A percentile compares a stretch with the other conserved stretches of the same genome.
Evolutionary conservation across 2,888 invertebrate genomes (phyloP).

Genomic region (Argynnis bischoffii): DNA sequence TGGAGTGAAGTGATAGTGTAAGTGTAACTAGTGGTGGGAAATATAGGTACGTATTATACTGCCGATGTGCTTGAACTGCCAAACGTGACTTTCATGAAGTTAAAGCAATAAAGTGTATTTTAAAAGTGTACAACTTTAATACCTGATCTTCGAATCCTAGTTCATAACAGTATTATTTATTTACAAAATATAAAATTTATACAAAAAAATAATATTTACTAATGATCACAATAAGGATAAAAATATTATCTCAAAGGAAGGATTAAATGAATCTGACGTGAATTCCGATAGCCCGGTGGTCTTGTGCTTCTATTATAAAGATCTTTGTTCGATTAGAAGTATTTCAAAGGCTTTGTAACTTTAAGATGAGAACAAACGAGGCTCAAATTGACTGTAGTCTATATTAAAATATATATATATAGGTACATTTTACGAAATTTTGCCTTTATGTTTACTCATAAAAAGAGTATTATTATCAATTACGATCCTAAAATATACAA

Average conservation of each 20-base stretch:
- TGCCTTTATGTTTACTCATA: background rate
- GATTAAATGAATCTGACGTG: background rate
- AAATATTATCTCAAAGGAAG: background rate
- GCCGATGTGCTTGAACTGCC: no score
- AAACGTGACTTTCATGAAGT: no score
- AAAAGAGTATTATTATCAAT: no score
- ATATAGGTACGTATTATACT: no score
- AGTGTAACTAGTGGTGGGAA: no score
- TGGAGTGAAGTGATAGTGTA: no score
- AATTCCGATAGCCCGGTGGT: background rate
- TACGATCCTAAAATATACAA: no score
- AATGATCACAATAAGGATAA: background rate
- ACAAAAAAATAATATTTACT: background rate
- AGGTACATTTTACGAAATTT: background rate
- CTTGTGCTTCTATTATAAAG: slow-evolving; percentile 6
- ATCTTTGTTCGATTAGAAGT: slow-evolving; percentile 5
- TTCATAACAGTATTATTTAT: no score
- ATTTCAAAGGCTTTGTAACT: slow-evolving; percentile 3
- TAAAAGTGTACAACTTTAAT: no score
- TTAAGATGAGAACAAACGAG: background rate
- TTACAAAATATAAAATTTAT: background rate
- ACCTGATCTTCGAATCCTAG: no score
- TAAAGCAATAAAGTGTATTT: no score
- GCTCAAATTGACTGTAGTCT: background rate
- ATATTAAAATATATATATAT: background rate